Evolutionary conservation across 2,888 invertebrate genomes (phyloP).

Genomic region (Ommatoiulus sabulosus): DNA sequence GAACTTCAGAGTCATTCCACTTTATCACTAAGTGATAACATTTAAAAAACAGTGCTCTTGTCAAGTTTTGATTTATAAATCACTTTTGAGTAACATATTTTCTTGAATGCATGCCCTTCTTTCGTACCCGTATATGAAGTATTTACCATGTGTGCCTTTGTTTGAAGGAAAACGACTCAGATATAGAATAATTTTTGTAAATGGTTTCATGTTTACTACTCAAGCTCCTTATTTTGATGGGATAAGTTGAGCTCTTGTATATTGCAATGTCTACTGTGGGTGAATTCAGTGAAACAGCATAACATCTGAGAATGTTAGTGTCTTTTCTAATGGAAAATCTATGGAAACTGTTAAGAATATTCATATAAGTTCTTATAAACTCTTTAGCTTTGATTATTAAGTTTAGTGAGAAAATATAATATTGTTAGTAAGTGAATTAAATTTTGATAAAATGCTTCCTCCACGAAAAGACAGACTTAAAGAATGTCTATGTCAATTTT

Average conservation of each 20-base stretch:
- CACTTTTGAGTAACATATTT: not conserved
- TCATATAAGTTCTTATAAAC: too few species aligned
- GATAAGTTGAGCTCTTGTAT: not conserved
- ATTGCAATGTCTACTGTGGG: not conserved
- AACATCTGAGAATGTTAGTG: too few species aligned
- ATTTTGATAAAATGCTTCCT: too few species aligned
- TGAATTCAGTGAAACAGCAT: not conserved
- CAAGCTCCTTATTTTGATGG: not conserved
- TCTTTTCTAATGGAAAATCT: too few species aligned
- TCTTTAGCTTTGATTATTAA: too few species aligned
- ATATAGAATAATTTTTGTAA: not conserved
- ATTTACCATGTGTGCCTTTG: not conserved
- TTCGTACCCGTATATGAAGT: not conserved
- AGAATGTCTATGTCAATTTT: too few species aligned
- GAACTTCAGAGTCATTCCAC: conserved; percentile 25
- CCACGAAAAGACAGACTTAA: too few species aligned
- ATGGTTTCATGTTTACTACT: not conserved
- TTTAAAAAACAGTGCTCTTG: not conserved
- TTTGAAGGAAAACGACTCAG: not conserved
- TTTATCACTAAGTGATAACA: not conserved
- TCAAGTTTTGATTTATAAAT: not conserved
- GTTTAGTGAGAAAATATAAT: too few species aligned
- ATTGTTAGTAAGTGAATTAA: too few species aligned
- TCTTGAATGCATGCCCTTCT: not conserved
- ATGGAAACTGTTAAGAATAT: too few species aligned